Conservation (phyloP, 2,888 invertebrate genomes). For the Nebria salina region DNA sequence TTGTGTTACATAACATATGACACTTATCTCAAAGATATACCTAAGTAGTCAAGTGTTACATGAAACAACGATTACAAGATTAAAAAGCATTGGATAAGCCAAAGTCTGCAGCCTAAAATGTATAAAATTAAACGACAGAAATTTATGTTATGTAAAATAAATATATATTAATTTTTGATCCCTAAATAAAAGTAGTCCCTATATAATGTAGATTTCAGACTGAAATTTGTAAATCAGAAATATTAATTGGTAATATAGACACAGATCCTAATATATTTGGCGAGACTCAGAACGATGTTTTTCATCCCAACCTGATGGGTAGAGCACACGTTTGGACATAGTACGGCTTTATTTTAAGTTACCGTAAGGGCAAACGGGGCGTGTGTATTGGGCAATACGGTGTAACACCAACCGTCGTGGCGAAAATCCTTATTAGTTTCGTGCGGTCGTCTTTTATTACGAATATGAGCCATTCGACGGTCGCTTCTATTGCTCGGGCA, state of each 20-base stretch:
- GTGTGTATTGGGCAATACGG: background rate
- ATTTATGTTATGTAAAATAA: too few species aligned
- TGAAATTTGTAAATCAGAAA: too few species aligned
- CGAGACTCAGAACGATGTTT: background rate
- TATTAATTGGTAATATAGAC: background rate
- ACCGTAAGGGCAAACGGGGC: background rate
- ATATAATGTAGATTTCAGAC: too few species aligned
- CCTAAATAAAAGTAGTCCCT: too few species aligned
- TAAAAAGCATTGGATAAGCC: background rate
- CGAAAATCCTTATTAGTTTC: constrained; percentile 32
- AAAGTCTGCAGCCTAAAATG: too few species aligned
- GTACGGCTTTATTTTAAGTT: background rate
- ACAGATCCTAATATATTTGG: background rate
- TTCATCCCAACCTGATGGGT: background rate
- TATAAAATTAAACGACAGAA: too few species aligned
- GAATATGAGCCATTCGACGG: constrained; percentile 33
- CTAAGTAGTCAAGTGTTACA: background rate
- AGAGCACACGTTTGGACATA: background rate
- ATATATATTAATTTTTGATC: too few species aligned
- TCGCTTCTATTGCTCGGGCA: constrained; percentile 5
- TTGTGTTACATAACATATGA: background rate
- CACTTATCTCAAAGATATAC: background rate
- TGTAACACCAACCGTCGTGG: background rate
- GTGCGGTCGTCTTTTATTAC: constrained; percentile 28
- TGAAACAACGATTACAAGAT: background rate